Percentiles rank a stretch among this genome's conserved stretches.
These are phyloP conservation scores for Leptura quadrifasciata DNA, from an alignment of 2,888 invertebrate species.

Conservation along the genomic window DNA sequence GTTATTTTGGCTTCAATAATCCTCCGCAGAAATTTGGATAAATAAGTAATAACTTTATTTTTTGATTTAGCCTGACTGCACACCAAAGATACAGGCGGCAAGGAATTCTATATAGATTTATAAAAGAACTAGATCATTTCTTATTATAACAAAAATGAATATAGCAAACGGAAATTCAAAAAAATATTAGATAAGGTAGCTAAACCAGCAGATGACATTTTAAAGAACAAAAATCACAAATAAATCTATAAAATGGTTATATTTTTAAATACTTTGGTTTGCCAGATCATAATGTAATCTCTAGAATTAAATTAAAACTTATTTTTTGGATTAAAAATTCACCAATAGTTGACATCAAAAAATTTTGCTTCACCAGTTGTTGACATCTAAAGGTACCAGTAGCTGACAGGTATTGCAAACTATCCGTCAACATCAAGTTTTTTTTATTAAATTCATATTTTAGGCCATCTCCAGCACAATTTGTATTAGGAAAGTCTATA, in stretches of 20 bases:
- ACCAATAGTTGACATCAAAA: too few relatives aligned
- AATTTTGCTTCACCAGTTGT: too few relatives aligned
- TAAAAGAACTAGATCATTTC: too few relatives aligned
- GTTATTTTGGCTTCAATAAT: constrained; percentile 11
- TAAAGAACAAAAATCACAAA: constrained; percentile 1
- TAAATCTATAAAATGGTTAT: constrained; percentile 14
- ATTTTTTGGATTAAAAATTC: constrained; percentile 6
- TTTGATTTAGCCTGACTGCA: too few relatives aligned
- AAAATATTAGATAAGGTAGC: background rate
- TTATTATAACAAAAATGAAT: too few relatives aligned
- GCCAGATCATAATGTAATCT: background rate
- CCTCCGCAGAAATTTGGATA: constrained; percentile 7
- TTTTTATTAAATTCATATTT: constrained; percentile 37
- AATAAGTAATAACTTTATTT: constrained; percentile 9
- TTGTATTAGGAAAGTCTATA: constrained; percentile 32
- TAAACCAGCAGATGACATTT: background rate
- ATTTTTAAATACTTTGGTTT: constrained; percentile 13
- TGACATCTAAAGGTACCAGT: too few relatives aligned
- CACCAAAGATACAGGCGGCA: too few relatives aligned
- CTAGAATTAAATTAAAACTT: background rate
- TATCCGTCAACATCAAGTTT: constrained; percentile 33
- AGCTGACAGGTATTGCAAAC: too few relatives aligned
- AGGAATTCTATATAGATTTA: too few relatives aligned
- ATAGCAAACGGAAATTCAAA: too few relatives aligned
- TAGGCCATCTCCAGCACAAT: constrained; percentile 29